A percentile compares a stretch with the other conserved stretches of the same genome.
Conservation (phyloP, 2,888 invertebrate genomes). For the Tenthredo livida region DNA sequence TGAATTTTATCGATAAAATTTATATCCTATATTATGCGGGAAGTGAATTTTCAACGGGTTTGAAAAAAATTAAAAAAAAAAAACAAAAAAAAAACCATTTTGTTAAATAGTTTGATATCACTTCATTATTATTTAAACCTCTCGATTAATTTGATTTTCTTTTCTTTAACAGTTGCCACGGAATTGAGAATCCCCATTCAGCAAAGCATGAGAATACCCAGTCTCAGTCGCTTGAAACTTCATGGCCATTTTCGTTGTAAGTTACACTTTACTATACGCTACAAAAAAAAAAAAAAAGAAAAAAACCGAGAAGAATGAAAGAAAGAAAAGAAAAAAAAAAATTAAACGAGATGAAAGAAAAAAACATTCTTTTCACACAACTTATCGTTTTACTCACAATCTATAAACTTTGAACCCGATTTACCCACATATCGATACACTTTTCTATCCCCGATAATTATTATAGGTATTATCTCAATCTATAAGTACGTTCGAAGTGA, state of each 20-base stretch:
- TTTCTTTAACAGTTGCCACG: conserved; percentile 73
- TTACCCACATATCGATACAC: background rate
- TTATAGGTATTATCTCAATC: background rate
- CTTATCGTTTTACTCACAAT: conserved; percentile 5
- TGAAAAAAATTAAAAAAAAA: too few species aligned
- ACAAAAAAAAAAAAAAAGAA: background rate
- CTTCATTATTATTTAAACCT: background rate
- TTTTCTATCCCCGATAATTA: background rate
- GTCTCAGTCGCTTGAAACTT: conserved; percentile 77
- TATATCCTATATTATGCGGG: background rate
- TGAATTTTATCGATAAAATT: background rate
- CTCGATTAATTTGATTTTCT: conserved; percentile 27
- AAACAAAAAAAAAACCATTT: background rate
- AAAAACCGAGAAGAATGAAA: background rate
- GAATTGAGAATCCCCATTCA: conserved; percentile 75
- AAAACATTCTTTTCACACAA: background rate
- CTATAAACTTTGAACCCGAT: background rate
- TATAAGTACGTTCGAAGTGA: too few species aligned
- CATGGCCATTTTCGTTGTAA: conserved; percentile 77
- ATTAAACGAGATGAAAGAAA: background rate
- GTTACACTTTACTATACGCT: conserved; percentile 59
- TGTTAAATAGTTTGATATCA: background rate
- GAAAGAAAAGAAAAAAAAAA: background rate
- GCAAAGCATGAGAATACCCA: conserved; percentile 76
- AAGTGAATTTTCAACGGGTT: background rate